phyloP scores from a whole-genome alignment of 2,113 vertebrate species.

The Camelus dromedarius region DNA sequence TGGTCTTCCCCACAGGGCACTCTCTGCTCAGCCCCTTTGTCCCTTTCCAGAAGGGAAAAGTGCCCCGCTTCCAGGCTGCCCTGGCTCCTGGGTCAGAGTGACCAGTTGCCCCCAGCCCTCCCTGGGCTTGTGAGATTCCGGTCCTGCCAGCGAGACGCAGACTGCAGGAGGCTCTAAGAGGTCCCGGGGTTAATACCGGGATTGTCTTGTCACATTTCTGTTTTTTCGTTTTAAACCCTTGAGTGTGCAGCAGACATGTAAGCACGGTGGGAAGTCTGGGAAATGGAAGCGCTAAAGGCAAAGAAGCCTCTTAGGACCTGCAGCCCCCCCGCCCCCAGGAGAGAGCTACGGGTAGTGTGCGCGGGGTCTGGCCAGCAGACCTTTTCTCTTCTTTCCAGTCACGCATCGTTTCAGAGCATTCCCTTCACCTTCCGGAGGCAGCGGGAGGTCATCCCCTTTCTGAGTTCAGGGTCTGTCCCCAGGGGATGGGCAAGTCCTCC shows the following conservation, averaged over 20 bases:
- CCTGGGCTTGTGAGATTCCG: background rate
- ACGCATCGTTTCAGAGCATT: background rate
- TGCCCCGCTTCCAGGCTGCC: background rate
- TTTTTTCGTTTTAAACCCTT: background rate
- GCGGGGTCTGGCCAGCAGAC: rapidly evolving
- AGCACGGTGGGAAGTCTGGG: background rate
- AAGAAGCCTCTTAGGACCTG: background rate
- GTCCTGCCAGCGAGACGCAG: background rate
- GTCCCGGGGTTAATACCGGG: background rate
- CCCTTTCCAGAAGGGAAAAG: background rate
- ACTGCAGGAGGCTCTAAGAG: background rate
- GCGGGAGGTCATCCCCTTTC: background rate
- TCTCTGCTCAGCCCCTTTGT: background rate
- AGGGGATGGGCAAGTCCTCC: background rate
- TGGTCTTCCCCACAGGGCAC: background rate
- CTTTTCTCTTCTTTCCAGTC: too few relatives aligned
- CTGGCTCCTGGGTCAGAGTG: background rate
- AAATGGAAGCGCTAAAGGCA: background rate
- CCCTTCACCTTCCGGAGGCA: background rate
- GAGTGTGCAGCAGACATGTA: background rate
- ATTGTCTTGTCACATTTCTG: background rate
- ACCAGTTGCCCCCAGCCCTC: rapidly evolving
- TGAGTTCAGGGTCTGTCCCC: background rate
- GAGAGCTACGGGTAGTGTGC: rapidly evolving
- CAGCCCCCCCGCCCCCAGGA: background rate